A percentile compares a stretch with the other conserved stretches of the same genome.
Conservation (phyloP, 2,797 vertebrate species). For the Lagorchestes hirsutus region DNA sequence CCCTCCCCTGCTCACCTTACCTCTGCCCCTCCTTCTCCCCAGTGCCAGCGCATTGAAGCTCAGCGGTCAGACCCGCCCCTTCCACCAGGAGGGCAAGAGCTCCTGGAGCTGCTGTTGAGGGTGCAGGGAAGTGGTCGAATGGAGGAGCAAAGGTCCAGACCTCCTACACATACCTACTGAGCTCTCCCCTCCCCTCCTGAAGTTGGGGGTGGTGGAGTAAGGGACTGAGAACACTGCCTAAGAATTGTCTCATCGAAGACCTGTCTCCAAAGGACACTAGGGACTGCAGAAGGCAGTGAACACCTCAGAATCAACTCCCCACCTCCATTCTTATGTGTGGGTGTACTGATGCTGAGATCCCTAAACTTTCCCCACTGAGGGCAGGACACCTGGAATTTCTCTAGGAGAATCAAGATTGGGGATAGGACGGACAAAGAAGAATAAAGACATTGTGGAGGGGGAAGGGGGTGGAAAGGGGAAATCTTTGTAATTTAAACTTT, state of each 20-base stretch:
- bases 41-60: slow-evolving; percentile 92
- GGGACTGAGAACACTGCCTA: background rate
- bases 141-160: slow-evolving; percentile 92
- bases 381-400: background rate
- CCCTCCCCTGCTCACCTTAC: slow-evolving; percentile 29
- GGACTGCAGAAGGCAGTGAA: slow-evolving; percentile 45
- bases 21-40: slow-evolving; percentile 62
- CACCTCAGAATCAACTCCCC: slow-evolving; percentile 15
- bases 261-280: slow-evolving; percentile 13
- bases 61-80: slow-evolving; percentile 92
- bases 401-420: background rate
- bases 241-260: background rate
- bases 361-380: background rate
- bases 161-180: slow-evolving; percentile 83
- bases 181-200: slow-evolving; percentile 13
- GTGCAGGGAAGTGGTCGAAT: slow-evolving; percentile 91
- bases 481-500: slow-evolving; percentile 15
- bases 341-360: background rate
- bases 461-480: slow-evolving; percentile 23
- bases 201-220: background rate
- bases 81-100: slow-evolving; percentile 92
- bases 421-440: background rate
- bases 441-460: background rate
- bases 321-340: slow-evolving; percentile 4
- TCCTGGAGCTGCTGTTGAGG: slow-evolving; percentile 92